A percentile compares a stretch with the other conserved stretches of the same genome.
Conservation (phyloP, 2,888 invertebrate genomes). For the Leptura quadrifasciata region DNA sequence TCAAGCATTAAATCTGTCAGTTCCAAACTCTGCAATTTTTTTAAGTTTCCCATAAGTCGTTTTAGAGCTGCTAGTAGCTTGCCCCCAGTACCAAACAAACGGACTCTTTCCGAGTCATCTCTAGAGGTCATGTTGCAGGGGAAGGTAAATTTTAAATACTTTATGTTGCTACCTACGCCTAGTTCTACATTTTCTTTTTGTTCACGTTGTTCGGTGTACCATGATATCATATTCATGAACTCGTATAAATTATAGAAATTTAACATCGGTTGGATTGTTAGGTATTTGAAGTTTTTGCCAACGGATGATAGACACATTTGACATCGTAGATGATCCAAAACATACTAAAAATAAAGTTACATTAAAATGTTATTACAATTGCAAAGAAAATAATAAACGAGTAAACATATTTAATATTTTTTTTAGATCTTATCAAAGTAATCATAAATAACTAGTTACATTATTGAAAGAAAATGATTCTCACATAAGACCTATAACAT, state of each 20-base stretch:
- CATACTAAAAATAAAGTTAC: conserved; percentile 75
- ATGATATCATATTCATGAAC: conserved; percentile 88
- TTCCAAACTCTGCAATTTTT: conserved; percentile 79
- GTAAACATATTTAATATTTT: too few relatives aligned
- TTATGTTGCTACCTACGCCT: conserved; percentile 78
- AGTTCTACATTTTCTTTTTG: conserved; percentile 64
- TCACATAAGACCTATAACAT: too few relatives aligned
- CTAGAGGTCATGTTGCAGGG: conserved; percentile 83
- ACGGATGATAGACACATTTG: conserved; percentile 83
- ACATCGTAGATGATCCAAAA: conserved; percentile 84
- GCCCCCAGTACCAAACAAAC: conserved; percentile 84
- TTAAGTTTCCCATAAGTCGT: conserved; percentile 81
- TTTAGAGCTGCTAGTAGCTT: conserved; percentile 81
- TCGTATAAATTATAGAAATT: conserved; percentile 90
- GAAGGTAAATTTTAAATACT: conserved; percentile 82
- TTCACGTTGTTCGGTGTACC: conserved; percentile 79
- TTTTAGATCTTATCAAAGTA: too few relatives aligned
- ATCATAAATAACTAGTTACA: too few relatives aligned
- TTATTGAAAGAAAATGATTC: too few relatives aligned
- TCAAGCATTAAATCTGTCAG: conserved; percentile 86
- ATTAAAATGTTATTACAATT: neutral
- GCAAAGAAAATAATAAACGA: too few relatives aligned
- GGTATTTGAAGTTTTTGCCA: conserved; percentile 79
- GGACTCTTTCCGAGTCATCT: conserved; percentile 78
- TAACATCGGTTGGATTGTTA: conserved; percentile 83